Evolutionary conservation across 2,113 vertebrate genomes (phyloP).

Genomic region (Vicugna pacos): DNA sequence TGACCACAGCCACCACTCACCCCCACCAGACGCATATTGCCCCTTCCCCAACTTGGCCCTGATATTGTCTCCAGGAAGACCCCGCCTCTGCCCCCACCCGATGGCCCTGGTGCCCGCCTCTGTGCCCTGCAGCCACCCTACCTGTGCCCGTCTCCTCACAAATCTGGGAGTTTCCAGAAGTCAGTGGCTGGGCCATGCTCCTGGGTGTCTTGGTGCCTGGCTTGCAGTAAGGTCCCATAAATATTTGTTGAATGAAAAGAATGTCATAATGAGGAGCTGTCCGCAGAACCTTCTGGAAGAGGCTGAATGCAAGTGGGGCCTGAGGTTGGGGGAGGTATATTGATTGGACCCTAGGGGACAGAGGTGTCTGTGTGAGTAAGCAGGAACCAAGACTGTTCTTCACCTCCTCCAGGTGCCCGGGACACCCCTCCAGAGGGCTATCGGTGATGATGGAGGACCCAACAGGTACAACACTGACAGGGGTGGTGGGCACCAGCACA

Average conservation of each 20-base stretch:
- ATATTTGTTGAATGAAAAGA: background rate
- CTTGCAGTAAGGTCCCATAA: background rate
- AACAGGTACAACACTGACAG: background rate
- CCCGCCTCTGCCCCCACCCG: fast-evolving
- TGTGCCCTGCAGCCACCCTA: background rate
- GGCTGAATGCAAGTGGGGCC: background rate
- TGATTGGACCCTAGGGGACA: background rate
- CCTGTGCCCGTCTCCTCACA: background rate
- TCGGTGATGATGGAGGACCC: background rate
- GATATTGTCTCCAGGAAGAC: background rate
- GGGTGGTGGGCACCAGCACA: fast-evolving
- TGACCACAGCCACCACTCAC: background rate
- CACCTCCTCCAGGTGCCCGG: background rate
- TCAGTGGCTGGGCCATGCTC: background rate
- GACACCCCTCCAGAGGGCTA: background rate
- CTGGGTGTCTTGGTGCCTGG: background rate
- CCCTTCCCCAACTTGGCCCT: background rate
- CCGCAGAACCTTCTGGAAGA: background rate
- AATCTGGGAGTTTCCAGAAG: background rate
- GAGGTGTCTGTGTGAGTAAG: background rate
- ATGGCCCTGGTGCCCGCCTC: background rate
- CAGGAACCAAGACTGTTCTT: background rate
- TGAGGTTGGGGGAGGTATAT: background rate
- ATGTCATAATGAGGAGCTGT: background rate
- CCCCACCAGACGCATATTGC: background rate